Base-by-base conservation (phyloP, 2,113 vertebrate genomes). In the Gobio gobio region DNA sequence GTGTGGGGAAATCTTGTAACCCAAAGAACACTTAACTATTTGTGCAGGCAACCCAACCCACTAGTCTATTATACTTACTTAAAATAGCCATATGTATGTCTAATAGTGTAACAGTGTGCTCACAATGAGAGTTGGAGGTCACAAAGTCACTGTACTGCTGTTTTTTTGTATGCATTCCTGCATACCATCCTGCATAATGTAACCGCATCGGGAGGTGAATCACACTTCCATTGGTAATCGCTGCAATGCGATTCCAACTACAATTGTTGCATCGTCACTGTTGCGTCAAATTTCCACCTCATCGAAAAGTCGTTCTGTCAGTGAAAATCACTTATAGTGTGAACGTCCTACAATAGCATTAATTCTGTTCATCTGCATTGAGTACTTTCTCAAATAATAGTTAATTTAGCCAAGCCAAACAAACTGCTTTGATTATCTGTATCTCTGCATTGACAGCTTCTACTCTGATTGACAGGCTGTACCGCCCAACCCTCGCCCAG, bases 401-500 rank as follows among this genome's bases (percentile, higher is more conserved):
- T 33, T 81, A 47, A 81, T 64, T 51, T 81, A 81, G 4, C 43
- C 43, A 49, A 47, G 24, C 24, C 10, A 51, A 49, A 81, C 61
- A 66, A 51, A 66, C 43, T 66, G 78, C n/a, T 33, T 81, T 66
- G 56, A 80, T 64, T 26, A 47, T 81, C 45, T 66, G 9, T 36
- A 47, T 29, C 56, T n/a, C 43, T 49, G 43, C 26, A 66, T 33
- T 81, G 3, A 80, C 59, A 49, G 61, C 8, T 49, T 66, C 43
- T 66, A 33, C 2, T 66, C 18, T 79, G 78, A 79, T 63, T 79
- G 78, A 45, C 40, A 47, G 12, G 6, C 78, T 51, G 14, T 22
- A 66, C 24, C 61, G 63, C 78, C 58, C 58, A 29, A 26, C 18
- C 58, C 78, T 80, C n/a, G 56, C 58, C 43, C 61, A 45, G 45